Conservation (phyloP, 2,888 invertebrate genomes). For the Schrankia costaestrigalis region DNA sequence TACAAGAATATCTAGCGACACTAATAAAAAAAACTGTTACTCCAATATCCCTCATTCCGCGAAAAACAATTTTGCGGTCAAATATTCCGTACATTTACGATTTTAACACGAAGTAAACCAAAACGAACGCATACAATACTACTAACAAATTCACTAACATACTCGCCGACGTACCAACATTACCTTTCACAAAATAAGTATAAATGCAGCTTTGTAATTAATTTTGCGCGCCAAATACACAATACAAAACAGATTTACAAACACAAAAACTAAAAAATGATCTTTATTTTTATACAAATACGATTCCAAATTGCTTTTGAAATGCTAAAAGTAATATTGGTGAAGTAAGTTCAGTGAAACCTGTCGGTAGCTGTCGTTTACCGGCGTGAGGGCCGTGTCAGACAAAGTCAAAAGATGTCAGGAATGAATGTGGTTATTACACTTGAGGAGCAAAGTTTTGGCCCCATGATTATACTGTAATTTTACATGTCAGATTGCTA, state of each 20-base stretch:
- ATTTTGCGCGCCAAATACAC: slow-evolving; percentile 33
- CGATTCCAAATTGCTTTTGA: slow-evolving; percentile 15
- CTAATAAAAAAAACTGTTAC: too few relatives aligned
- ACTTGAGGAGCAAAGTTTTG: slow-evolving; percentile 10
- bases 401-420: slow-evolving; percentile 33
- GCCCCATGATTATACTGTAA: neutral
- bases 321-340: slow-evolving; percentile 25
- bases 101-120: too few relatives aligned
- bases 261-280: neutral
- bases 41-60: too few relatives aligned
- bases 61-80: too few relatives aligned
- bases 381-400: slow-evolving; percentile 34
- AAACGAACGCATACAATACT: too few relatives aligned
- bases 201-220: slow-evolving; percentile 27
- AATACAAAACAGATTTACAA: slow-evolving; percentile 1
- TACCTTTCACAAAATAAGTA: slow-evolving; percentile 30
- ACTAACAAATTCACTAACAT: too few relatives aligned
- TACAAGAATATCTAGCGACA: too few relatives aligned
- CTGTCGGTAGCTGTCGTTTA: slow-evolving; percentile 36
- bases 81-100: too few relatives aligned
- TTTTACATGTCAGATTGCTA: neutral
- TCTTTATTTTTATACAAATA: neutral
- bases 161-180: too few relatives aligned
- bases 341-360: slow-evolving; percentile 24
- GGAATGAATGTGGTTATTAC: slow-evolving; percentile 13